Evolutionary conservation across 1,140 invertebrate species (phyloP).

Genomic region (Acromyrmex heyeri): DNA sequence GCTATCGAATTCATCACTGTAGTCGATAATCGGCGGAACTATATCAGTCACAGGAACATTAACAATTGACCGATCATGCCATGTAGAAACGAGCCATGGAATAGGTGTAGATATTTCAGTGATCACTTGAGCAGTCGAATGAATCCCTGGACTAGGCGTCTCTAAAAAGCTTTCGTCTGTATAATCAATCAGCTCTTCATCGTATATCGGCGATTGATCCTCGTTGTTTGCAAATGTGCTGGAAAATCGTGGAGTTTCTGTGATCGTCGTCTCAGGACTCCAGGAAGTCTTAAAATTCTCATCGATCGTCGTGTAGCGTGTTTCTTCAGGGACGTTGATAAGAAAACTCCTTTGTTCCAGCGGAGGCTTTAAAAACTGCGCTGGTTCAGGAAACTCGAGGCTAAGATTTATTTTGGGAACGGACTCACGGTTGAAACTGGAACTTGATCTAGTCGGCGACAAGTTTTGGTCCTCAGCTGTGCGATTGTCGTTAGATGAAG

Average conservation of each 20-base stretch:
- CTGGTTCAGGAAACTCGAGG: background rate
- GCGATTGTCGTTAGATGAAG: background rate
- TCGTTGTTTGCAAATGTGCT: background rate
- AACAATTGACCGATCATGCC: conserved; percentile 61
- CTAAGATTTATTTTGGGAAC: background rate
- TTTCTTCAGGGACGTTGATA: conserved; percentile 73
- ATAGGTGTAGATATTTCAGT: conserved; percentile 3
- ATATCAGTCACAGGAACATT: conserved; percentile 67
- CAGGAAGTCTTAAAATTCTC: conserved; percentile 60
- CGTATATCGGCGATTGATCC: background rate
- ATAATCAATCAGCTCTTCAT: conserved; percentile 39
- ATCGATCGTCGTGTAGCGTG: conserved; percentile 70
- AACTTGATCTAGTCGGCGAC: background rate
- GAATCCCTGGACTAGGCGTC: background rate
- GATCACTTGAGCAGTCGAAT: background rate
- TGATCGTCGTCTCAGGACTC: conserved; percentile 41
- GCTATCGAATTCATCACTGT: conserved; percentile 55
- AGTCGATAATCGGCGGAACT: conserved; percentile 67
- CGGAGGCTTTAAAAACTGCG: conserved; percentile 52
- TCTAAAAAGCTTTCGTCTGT: background rate
- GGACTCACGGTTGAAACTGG: conserved; percentile 1
- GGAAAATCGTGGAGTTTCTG: conserved; percentile 27
- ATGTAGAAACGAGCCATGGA: conserved; percentile 27
- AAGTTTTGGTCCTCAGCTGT: background rate
- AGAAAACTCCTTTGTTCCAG: conserved; percentile 66